phyloP scores from a whole-genome alignment of 2,888 invertebrate genomes.

The Hirtodrosophila duncani region DNA sequence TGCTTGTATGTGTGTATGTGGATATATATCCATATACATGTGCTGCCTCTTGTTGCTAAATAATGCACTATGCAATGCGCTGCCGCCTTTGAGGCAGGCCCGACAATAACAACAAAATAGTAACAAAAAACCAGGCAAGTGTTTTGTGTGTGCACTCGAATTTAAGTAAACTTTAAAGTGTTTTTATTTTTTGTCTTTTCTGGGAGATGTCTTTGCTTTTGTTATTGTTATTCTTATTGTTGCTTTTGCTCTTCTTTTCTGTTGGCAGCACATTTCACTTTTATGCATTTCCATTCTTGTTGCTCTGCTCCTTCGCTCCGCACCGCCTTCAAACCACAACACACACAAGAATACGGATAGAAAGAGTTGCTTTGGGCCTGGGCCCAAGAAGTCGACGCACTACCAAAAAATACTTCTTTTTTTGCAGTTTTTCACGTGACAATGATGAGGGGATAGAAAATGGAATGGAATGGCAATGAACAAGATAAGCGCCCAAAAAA shows the following conservation, averaged over 20 bases:
- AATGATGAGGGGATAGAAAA: no score
- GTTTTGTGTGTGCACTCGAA: conserved; percentile 36
- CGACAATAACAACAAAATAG: conserved; percentile 3
- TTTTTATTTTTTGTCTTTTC: conserved; percentile 40
- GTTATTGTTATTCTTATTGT: conserved; percentile 1
- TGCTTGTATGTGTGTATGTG: conserved; percentile 8
- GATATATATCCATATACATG: conserved; percentile 37
- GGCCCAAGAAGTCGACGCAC: no score
- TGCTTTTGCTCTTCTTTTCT: conserved; percentile 20
- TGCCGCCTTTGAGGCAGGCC: conserved; percentile 27
- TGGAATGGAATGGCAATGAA: no score
- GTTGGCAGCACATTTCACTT: conserved; percentile 52
- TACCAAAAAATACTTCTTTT: no score
- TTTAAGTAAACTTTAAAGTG: conserved; percentile 44
- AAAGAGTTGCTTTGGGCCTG: no score
- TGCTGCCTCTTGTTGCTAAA: no score
- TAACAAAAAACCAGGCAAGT: conserved; percentile 13
- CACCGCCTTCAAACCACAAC: no score
- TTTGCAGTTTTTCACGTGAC: no score
- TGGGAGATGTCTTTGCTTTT: conserved; percentile 1
- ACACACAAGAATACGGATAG: no score
- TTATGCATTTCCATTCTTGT: conserved; percentile 45
- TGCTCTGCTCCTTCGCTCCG: not conserved
- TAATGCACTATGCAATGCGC: conserved; percentile 51
- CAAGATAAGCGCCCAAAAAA: no score